Base-by-base conservation (phyloP, 2,113 vertebrate genomes). In the Poicephalus gulielmi region DNA sequence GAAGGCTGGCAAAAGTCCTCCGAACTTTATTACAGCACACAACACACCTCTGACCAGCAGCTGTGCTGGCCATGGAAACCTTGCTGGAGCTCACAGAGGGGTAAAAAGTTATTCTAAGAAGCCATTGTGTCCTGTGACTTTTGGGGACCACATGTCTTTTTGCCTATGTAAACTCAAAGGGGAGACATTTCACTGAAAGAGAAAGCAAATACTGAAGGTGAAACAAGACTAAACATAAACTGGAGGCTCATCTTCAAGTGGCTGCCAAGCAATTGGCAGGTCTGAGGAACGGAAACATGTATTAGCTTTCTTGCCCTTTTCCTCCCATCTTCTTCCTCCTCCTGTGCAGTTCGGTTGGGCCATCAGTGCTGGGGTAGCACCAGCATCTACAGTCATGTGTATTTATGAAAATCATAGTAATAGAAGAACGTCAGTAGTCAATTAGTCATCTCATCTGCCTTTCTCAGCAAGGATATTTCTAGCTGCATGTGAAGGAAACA, bases 331-430 rank as follows among this genome's bases (percentile, higher is more conserved):
- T 69, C 31, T 44, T 67, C 2, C 1, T 80, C 22, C 30, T 79
- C 27, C 30, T 3, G 0, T 6, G 3, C 17, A 6, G 3, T 64
- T n/a, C 1, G 1, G 6, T 8, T 37, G 19, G 33, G 33, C 22
- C 33, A 59, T 4, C 46, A 60, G 37, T 1, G 2, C 25, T 16
- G 25, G 53, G 12, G 16, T 59, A 76, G 17, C 50, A 83, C 41
- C 35, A 83, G 25, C 3, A 6, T 50, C 57, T 64, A 2, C 33
- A 7, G 43, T 80, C 30, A 23, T 3, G 6, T 66, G 49, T 17
- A 39, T 70, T 73, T 88, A 35, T 77, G 39, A 69, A 69, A 62
- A 60, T 25, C 10, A 9, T 28, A 30, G 55, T 22, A 84, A 63
- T 6, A 19, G 69, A 60, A 46, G 10, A 78, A 63, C 3, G 33